Evolutionary conservation across 1,140 invertebrate species (phyloP).

Genomic region (Sitophilus oryzae): DNA sequence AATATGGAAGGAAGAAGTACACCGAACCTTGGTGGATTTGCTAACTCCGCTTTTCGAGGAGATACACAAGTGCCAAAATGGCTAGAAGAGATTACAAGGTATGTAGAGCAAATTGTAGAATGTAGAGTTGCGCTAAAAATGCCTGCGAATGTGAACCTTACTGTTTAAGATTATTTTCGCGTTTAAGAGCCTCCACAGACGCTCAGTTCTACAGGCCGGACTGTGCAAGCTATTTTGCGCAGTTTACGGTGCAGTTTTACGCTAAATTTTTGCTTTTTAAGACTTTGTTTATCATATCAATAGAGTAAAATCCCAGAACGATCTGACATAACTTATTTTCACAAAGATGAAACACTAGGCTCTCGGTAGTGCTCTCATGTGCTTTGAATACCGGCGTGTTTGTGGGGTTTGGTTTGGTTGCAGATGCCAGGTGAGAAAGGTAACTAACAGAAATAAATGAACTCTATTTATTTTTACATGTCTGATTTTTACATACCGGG

Average conservation of each 20-base stretch:
- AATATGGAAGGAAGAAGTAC: not conserved
- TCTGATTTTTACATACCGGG: too few species aligned
- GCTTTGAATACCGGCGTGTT: too few species aligned
- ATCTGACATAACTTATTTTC: too few species aligned
- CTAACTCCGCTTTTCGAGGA: not conserved
- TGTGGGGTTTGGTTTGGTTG: not conserved
- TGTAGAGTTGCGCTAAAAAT: too few species aligned
- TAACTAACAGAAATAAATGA: not conserved
- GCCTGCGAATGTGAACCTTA: not conserved
- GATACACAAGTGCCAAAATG: conserved; percentile 16
- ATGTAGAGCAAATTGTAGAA: too few species aligned
- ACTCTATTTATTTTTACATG: not conserved
- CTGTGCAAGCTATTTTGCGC: too few species aligned
- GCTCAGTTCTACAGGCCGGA: too few species aligned
- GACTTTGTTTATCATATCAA: too few species aligned
- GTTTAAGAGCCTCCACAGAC: not conserved
- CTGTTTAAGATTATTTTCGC: not conserved
- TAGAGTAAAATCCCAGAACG: conserved; percentile 2
- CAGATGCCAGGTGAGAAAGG: not conserved
- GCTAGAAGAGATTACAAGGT: conserved; percentile 19
- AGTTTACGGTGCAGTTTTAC: too few species aligned
- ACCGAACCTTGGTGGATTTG: not conserved
- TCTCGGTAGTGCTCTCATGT: too few species aligned
- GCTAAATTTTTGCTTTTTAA: too few species aligned
- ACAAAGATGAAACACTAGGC: too few species aligned